Evolutionary conservation across 2,888 invertebrate species (phyloP).

Genomic region (Drosophila fulvimacula): DNA sequence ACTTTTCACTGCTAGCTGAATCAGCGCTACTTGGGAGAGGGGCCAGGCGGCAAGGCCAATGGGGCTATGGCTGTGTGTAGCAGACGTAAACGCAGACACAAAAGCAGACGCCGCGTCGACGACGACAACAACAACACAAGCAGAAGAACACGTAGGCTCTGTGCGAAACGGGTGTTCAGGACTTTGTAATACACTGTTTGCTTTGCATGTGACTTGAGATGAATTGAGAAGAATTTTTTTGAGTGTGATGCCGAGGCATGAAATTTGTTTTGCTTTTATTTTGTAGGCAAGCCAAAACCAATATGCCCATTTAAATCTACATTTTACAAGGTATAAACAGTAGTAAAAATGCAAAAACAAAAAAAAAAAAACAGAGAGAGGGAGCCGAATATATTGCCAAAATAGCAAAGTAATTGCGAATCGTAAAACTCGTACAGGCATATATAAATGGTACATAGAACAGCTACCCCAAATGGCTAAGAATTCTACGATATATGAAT

Average conservation of each 20-base stretch:
- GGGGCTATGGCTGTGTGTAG: neutral
- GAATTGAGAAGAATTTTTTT: neutral
- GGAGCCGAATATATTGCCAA: conserved; percentile 57
- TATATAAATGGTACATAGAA: conserved; percentile 35
- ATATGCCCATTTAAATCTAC: neutral
- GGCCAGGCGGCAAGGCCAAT: neutral
- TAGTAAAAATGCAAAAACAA: neutral
- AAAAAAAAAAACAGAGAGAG: neutral
- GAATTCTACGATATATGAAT: neutral
- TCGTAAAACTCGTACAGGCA: conserved; percentile 62
- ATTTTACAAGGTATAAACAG: neutral
- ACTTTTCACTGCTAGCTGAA: conserved; percentile 48
- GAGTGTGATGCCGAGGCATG: too few relatives aligned
- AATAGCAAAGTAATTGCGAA: conserved; percentile 80
- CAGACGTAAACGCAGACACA: conserved; percentile 54
- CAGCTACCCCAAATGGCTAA: conserved; percentile 38
- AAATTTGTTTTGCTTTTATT: too few relatives aligned
- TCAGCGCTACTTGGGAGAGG: conserved; percentile 24
- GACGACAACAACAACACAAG: conserved; percentile 10
- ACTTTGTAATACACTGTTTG: conserved; percentile 8
- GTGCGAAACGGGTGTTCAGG: neutral
- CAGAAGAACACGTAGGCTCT: neutral
- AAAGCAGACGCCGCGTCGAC: conserved; percentile 62
- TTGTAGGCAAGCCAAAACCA: neutral
- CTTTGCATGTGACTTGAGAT: neutral